phyloP scores from a whole-genome alignment of 2,888 invertebrate species.

The Ochropleura plecta region DNA sequence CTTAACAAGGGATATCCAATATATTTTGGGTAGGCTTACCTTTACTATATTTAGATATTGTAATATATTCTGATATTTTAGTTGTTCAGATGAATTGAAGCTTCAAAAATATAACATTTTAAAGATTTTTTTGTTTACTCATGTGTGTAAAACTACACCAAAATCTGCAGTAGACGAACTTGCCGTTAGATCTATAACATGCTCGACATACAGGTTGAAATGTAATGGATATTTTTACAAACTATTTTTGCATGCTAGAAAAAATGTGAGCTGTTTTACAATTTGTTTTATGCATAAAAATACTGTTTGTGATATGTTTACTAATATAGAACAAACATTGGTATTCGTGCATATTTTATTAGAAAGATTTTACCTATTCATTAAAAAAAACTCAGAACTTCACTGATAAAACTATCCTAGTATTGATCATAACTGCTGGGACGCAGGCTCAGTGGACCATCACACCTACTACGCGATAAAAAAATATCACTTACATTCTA shows the following conservation, averaged over 20 bases:
- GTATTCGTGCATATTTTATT: neutral
- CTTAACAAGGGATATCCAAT: constrained; percentile 45
- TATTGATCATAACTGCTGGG: neutral
- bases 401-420: neutral
- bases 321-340: neutral
- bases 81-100: neutral
- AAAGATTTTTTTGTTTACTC: neutral
- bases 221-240: too few species aligned
- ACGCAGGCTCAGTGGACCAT: neutral
- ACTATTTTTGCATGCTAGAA: neutral
- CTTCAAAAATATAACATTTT: neutral
- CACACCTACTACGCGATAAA: too few species aligned
- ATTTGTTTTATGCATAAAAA: constrained; percentile 10
- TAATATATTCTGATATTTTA: constrained; percentile 8
- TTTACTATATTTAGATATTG: neutral
- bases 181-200: constrained; percentile 5
- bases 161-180: neutral
- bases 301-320: neutral
- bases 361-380: neutral
- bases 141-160: neutral
- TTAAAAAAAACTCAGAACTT: neutral
- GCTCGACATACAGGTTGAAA: neutral
- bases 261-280: too few species aligned
- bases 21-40: constrained; percentile 36
- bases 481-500: constrained; percentile 12